phyloP scores from a whole-genome alignment of 1,140 invertebrate species.

The Solenopsis invicta region DNA sequence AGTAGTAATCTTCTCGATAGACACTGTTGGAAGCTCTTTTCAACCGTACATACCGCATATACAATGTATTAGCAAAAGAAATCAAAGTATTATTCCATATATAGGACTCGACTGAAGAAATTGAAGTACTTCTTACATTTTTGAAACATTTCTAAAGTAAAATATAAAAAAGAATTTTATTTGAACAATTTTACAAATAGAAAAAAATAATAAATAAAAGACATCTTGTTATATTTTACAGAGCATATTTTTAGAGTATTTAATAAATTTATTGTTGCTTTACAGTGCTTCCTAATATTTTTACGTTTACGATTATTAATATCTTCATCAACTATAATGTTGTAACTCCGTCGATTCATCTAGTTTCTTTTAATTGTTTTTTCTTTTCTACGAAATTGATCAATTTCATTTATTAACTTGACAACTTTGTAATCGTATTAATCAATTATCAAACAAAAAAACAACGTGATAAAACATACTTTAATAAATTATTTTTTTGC shows the following conservation, averaged over 20 bases:
- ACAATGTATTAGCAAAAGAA: background rate
- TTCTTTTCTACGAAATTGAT: background rate
- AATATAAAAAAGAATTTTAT: background rate
- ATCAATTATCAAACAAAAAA: background rate
- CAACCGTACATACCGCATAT: background rate
- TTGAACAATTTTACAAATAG: background rate
- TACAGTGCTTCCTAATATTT: background rate
- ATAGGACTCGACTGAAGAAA: background rate
- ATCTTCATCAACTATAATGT: background rate
- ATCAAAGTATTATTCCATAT: background rate
- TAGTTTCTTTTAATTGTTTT: background rate
- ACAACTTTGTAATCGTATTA: background rate
- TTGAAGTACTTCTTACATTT: background rate
- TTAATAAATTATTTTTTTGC: background rate
- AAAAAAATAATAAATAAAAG: background rate
- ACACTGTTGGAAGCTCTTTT: slow-evolving; percentile 19
- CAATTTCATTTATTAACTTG: background rate
- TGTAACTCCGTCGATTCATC: background rate
- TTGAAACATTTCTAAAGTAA: background rate
- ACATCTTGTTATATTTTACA: background rate
- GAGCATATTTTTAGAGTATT: background rate
- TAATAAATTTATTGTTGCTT: background rate
- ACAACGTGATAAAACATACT: background rate
- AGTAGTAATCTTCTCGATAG: slow-evolving; percentile 38
- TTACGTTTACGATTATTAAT: background rate